These are phyloP conservation scores for Desmodus rotundus DNA, from an alignment of 2,113 vertebrate genomes.

Conservation along the genomic window DNA sequence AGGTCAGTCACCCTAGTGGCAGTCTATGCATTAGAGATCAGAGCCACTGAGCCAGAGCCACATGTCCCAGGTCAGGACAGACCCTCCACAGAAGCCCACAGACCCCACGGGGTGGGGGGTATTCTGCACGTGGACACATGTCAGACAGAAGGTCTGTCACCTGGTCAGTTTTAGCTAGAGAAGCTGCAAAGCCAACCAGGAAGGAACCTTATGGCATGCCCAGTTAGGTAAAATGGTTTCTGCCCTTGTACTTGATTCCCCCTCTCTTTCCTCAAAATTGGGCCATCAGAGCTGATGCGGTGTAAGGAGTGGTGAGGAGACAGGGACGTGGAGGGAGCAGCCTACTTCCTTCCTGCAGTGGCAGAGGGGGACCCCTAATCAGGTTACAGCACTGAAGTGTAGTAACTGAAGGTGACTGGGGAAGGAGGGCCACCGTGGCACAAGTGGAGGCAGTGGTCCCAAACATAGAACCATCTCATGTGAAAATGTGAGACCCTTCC, in stretches of 20 bases:
- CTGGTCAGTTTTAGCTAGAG: neutral
- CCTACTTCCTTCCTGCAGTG: neutral
- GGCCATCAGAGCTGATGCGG: neutral
- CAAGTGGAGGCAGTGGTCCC: neutral
- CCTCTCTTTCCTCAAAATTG: neutral
- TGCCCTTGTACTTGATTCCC: neutral
- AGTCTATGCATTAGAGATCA: neutral
- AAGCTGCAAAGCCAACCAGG: neutral
- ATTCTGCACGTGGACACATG: neutral
- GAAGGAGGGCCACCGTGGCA: rapidly evolving
- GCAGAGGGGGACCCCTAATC: neutral
- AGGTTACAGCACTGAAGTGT: neutral
- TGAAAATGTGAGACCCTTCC: neutral
- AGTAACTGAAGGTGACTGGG: neutral
- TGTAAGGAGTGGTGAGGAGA: neutral
- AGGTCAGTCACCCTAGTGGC: neutral
- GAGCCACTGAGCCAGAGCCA: neutral
- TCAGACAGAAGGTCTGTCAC: neutral
- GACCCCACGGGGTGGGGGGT: rapidly evolving
- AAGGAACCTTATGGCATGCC: neutral
- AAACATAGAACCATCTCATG: neutral
- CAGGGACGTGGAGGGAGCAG: neutral
- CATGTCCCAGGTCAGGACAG: neutral
- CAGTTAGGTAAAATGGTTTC: neutral
- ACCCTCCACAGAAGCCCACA: neutral